These are phyloP conservation scores for Phyllotis vaccarum DNA, from an alignment of 2,797 vertebrate genomes.

Conservation along the genomic window DNA sequence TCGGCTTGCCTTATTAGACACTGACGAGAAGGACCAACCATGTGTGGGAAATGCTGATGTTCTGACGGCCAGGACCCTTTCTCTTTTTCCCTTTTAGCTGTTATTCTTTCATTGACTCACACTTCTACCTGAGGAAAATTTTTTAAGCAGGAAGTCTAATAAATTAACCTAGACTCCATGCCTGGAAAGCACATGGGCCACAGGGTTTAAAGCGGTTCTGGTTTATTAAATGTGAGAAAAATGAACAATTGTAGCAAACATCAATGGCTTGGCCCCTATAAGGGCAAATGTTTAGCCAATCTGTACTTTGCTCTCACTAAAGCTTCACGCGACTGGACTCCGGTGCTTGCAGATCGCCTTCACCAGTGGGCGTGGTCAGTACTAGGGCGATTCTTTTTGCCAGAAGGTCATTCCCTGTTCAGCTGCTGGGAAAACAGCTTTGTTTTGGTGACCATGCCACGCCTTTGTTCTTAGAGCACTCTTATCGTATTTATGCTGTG, in stretches of 20 bases:
- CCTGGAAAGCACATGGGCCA: neutral
- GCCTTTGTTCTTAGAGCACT: neutral
- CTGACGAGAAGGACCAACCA: neutral
- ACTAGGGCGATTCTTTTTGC: neutral
- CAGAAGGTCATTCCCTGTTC: neutral
- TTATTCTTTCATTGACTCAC: neutral
- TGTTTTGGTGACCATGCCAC: neutral
- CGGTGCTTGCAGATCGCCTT: neutral
- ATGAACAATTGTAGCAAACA: neutral
- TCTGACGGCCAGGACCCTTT: neutral
- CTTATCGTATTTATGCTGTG: neutral
- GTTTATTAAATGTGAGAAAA: conserved; percentile 31
- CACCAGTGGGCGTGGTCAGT: fast-evolving
- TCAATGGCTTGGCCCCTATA: neutral
- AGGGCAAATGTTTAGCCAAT: neutral
- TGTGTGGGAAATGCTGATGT: neutral
- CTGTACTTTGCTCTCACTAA: neutral
- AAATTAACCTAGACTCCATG: neutral
- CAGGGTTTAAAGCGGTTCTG: neutral
- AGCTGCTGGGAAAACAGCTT: neutral
- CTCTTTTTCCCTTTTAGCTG: neutral
- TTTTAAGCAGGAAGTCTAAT: neutral
- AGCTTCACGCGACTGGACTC: neutral
- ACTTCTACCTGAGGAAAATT: conserved; percentile 14
- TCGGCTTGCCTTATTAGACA: neutral